Evolutionary conservation across 2,797 vertebrate species (phyloP), one percentile per base, ranked within the genome.

Genomic region (Pangasius sanitwongsei): DNA sequence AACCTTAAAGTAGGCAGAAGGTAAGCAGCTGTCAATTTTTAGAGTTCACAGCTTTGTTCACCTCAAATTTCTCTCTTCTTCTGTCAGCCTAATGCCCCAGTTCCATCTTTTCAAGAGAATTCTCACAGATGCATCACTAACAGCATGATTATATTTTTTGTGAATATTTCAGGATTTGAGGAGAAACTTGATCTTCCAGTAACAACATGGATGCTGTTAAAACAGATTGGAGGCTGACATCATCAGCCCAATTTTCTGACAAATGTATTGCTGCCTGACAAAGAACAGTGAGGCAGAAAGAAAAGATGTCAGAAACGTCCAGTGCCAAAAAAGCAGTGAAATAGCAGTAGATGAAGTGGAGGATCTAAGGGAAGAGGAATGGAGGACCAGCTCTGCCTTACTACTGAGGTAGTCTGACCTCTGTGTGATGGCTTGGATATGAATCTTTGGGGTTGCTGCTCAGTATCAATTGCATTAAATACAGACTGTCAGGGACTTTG

Each of bases 221-320:
- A 75, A 83, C 84, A 89, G 75, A 82, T 50, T 89, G 23, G 48
- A n/a, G 61, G 18, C 63, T 57, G 87, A 85, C 83, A 67, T 67
- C 25, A 31, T 77, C 41, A 53, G 48, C 44, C 4, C n/a, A 50
- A 77, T 37, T 82, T 91, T 91, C 70, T 90, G 87, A 92, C 86
- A 91, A 81, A 90, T 31, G 82, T 61, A 55, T 87, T 87, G 61
- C 53, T 78, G 72, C 59, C 34, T 85, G 53, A 72, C 75, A 50
- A 86, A 81, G 61, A 89, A 74, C 12, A 90, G 63, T 67, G 82
- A 86, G 65, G 85, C 81, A 80, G 74, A 88, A 88, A 59, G 37
- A 69, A 69, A 75, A 80, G 70, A 89, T 0, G 48, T 48, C 70
- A 86, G 67, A 86, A 20, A 59, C 3, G 50, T 8, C 65, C 12